These are phyloP conservation scores for Scaptomyza caliginosa DNA, from an alignment of 2,888 invertebrate genomes.

Conservation along the genomic window DNA sequence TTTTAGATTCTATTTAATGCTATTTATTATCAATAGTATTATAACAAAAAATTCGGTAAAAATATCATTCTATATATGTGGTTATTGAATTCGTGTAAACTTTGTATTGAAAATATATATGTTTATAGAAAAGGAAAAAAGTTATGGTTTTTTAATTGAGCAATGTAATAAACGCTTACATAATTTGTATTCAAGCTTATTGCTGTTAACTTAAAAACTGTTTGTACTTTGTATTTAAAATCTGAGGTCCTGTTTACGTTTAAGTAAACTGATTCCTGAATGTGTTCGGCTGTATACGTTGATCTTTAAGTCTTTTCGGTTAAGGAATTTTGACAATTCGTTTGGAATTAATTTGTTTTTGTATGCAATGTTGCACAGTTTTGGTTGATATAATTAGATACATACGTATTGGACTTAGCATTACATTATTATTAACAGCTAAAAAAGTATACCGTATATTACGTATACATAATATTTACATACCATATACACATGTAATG, in stretches of 20 bases:
- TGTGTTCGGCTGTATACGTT: constrained; percentile 30
- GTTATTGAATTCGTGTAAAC: constrained; percentile 12
- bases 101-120: constrained; percentile 5
- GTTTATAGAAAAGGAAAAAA: background rate
- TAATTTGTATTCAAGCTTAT: constrained; percentile 27
- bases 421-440: constrained; percentile 35
- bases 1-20: constrained; percentile 36
- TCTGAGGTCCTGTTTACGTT: constrained; percentile 61
- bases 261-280: constrained; percentile 54
- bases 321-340: constrained; percentile 37
- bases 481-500: constrained; percentile 32
- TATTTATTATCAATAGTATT: constrained; percentile 8
- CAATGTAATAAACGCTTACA: constrained; percentile 30
- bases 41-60: constrained; percentile 26
- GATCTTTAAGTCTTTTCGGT: constrained; percentile 56
- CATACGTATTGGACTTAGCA: constrained; percentile 6
- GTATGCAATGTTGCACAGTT: constrained; percentile 24
- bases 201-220: constrained; percentile 48
- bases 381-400: constrained; percentile 31
- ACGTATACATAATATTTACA: constrained; percentile 46
- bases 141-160: constrained; percentile 24
- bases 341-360: constrained; percentile 43
- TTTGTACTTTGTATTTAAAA: constrained; percentile 70
- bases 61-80: constrained; percentile 7
- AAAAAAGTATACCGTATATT: constrained; percentile 44